A percentile compares a stretch with the other conserved stretches of the same genome.
These are phyloP conservation scores for Pygoscelis adeliae DNA, from an alignment of 2,113 vertebrate genomes.

Conservation along the genomic window DNA sequence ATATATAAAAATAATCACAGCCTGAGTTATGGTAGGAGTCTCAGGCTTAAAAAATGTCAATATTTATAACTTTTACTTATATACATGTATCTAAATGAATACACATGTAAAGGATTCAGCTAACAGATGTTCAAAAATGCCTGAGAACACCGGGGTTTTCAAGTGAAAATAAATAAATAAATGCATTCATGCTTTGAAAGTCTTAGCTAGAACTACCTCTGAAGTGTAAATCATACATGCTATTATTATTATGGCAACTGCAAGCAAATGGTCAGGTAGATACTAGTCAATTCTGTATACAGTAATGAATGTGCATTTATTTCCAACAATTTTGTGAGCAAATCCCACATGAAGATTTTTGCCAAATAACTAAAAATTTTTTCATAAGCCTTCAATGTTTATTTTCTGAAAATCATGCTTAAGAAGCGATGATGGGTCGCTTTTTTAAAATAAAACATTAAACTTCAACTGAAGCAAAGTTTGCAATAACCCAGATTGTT, in stretches of 20 bases:
- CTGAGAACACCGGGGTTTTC: background rate
- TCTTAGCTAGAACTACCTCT: background rate
- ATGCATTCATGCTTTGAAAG: background rate
- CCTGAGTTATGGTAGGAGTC: background rate
- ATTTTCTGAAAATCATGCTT: background rate
- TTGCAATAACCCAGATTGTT: background rate
- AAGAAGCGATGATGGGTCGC: background rate
- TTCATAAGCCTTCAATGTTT: background rate
- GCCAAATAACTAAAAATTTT: background rate
- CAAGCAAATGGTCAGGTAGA: background rate
- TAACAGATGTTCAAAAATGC: slow-evolving; percentile 34
- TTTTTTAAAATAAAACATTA: background rate
- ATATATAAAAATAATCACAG: background rate
- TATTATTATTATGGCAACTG: background rate
- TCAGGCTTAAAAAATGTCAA: slow-evolving; percentile 12
- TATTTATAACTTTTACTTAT: slow-evolving; percentile 38
- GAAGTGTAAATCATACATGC: background rate
- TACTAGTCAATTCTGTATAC: background rate
- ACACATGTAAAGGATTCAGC: slow-evolving; percentile 6
- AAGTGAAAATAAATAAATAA: slow-evolving; percentile 4
- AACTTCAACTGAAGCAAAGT: background rate
- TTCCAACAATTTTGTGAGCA: background rate
- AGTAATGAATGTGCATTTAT: background rate
- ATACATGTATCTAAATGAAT: background rate
- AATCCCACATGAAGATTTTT: background rate